These are phyloP conservation scores for Agraylea sexmaculata DNA, from an alignment of 1,140 invertebrate species.

Conservation along the genomic window DNA sequence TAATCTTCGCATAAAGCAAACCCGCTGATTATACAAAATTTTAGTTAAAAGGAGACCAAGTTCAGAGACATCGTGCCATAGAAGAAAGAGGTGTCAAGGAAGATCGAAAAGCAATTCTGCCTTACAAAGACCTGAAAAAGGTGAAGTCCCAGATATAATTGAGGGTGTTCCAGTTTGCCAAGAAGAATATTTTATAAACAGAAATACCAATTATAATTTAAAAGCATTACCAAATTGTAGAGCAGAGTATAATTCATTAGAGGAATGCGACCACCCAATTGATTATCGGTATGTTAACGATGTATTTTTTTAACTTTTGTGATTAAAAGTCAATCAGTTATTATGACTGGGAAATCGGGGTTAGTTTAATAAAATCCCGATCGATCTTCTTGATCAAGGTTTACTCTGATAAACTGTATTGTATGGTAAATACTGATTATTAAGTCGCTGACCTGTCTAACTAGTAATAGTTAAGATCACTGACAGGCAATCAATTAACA, in stretches of 20 bases:
- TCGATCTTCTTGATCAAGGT: too few species aligned
- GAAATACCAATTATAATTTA: slow-evolving; percentile 9
- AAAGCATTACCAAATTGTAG: slow-evolving; percentile 9
- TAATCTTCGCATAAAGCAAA: slow-evolving; percentile 7
- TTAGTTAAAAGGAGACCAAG: slow-evolving; percentile 36
- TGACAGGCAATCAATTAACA: too few species aligned
- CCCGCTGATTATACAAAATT: slow-evolving; percentile 13
- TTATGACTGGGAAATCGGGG: too few species aligned
- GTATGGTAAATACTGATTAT: too few species aligned
- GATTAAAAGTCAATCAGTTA: too few species aligned
- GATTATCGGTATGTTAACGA: too few species aligned
- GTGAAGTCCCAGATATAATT: slow-evolving; percentile 39
- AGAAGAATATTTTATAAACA: slow-evolving; percentile 25
- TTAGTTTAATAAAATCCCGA: too few species aligned
- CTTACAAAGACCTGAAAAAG: slow-evolving; percentile 33
- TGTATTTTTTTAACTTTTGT: too few species aligned
- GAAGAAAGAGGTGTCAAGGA: slow-evolving; percentile 30
- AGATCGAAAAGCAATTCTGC: slow-evolving; percentile 27
- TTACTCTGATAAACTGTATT: too few species aligned
- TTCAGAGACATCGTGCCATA: slow-evolving; percentile 34
- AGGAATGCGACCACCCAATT: slow-evolving; percentile 15
- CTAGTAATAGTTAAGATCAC: too few species aligned
- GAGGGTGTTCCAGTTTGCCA: slow-evolving; percentile 39
- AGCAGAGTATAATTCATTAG: slow-evolving; percentile 10
- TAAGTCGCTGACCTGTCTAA: too few species aligned